A percentile compares a stretch with the other conserved stretches of the same genome.
Evolutionary conservation across 2,888 invertebrate genomes (phyloP).

Genomic region (Pachymerium ferrugineum): DNA sequence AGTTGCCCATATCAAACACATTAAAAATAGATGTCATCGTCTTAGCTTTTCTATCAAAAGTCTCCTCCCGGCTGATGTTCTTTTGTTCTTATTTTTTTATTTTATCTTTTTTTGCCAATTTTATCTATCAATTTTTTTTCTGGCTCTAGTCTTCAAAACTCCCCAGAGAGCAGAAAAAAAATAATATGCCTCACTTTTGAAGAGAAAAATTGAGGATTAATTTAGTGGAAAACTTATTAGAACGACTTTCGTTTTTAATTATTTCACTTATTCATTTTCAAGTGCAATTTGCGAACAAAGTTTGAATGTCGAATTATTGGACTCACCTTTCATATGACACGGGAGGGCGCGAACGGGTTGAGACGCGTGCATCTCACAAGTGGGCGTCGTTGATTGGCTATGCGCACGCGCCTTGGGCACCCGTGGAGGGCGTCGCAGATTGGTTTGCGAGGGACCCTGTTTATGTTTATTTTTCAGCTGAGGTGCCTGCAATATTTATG

Average conservation of each 20-base stretch:
- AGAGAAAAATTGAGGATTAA: not conserved
- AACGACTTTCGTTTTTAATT: too few species aligned
- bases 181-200: not conserved
- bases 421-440: conserved; percentile 24
- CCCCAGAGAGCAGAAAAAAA: not conserved
- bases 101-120: not conserved
- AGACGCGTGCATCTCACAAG: conserved; percentile 15
- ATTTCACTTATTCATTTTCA: too few species aligned
- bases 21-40: conserved; percentile 27
- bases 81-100: not conserved
- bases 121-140: not conserved
- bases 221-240: not conserved
- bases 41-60: conserved; percentile 27
- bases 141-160: not conserved
- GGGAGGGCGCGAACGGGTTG: conserved; percentile 23
- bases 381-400: conserved; percentile 21
- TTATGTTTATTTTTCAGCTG: conserved; percentile 22
- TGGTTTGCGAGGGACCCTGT: conserved; percentile 22
- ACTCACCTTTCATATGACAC: conserved; percentile 4
- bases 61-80: conserved; percentile 19
- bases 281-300: not conserved
- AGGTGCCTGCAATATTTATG: conserved; percentile 23
- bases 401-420: conserved; percentile 25
- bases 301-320: not conserved
- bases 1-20: conserved; percentile 19